Evolutionary conservation across 2,113 vertebrate species (phyloP), one percentile per base, ranked within the genome.

Genomic region (Myocastor coypus): DNA sequence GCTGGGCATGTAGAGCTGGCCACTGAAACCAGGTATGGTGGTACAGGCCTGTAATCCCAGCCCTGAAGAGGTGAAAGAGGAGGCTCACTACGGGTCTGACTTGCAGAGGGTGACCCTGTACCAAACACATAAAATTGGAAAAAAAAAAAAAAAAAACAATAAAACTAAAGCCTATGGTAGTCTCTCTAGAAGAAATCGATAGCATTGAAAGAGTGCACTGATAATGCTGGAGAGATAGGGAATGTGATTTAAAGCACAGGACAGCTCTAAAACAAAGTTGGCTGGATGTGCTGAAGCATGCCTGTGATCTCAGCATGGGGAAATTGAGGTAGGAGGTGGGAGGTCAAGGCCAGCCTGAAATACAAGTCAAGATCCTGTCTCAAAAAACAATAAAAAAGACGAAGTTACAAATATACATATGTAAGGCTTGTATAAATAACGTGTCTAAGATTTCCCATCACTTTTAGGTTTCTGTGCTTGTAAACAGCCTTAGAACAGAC

Each of bases 401-500:
- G 16, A 77, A 46, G 24, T 46, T 30, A 46, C 73, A 77, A 46
- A 77, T 46, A 77, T 28, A 28, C 24, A 75, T 28, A 46, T 16
- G 0, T 30, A 16, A 7, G 26, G 12, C 28, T 52, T 17, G 7
- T 32, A 30, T 80, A 52, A 57, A 50, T 32, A 50, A 64, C 32
- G 14, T 19, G 26, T 52, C 42, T 82, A 32, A n/a, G 17, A 61
- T 42, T 66, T 59, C 59, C 85, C 34, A 7, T 57, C 22, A 28
- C 6, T 64, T 2, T 42, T 71, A 28, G 3, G 32, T 88, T 78
- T 78, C 22, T 66, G 40, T 7, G 17, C 32, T 85, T 80, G 55
- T 50, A 83, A 90, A 82, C 12, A 84, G 10, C 87, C 92, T 85
- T 63, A 75, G 81, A 34, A 80, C 5, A 80, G 52, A 83, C 91